Percentiles rank a stretch among this genome's conserved stretches.
phyloP scores from a whole-genome alignment of 2,113 vertebrate genomes.

The Neodon shergylaensis region DNA sequence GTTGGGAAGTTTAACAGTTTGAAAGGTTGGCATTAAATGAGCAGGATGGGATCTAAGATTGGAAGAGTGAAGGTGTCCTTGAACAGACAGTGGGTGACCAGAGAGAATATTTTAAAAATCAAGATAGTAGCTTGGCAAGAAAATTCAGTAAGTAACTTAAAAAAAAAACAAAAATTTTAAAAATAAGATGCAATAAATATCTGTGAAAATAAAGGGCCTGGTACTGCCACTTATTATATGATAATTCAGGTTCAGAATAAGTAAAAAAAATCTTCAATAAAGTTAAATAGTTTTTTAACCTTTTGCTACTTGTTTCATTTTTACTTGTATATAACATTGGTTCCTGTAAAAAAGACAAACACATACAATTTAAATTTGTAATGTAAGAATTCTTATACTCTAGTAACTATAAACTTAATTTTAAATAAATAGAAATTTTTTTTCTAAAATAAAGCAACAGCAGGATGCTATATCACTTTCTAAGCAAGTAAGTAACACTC shows the following conservation, averaged over 20 bases:
- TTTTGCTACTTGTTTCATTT: neutral
- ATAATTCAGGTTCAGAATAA: neutral
- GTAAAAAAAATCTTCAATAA: neutral
- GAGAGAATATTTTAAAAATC: neutral
- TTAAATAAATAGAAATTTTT: neutral
- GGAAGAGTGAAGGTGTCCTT: neutral
- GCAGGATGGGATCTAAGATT: neutral
- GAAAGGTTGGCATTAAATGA: neutral
- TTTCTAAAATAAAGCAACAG: neutral
- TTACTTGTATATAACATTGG: neutral
- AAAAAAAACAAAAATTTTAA: neutral
- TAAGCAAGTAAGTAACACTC: neutral
- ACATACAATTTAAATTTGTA: neutral
- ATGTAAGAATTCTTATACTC: neutral
- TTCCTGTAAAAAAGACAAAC: neutral
- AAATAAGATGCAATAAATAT: neutral
- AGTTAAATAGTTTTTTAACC: neutral
- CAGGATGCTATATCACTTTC: neutral
- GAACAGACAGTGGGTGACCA: neutral
- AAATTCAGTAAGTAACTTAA: neutral
- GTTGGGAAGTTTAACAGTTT: neutral
- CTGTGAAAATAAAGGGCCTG: neutral
- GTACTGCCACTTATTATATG: neutral
- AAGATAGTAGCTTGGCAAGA: neutral
- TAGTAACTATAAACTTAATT: neutral